Evolutionary conservation across 2,797 vertebrate species (phyloP).

Genomic region (Argya squamiceps): DNA sequence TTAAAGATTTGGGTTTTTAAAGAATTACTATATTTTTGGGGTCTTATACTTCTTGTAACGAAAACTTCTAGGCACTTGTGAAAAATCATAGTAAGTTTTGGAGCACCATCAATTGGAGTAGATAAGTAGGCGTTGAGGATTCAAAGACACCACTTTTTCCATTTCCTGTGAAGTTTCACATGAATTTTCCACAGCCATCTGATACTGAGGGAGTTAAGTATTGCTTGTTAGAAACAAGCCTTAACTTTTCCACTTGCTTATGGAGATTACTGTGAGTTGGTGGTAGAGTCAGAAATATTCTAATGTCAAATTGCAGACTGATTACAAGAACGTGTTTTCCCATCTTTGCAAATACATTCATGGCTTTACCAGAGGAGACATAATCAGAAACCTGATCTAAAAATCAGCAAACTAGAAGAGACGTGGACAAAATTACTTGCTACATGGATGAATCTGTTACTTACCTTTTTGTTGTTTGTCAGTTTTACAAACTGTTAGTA

Average conservation of each 20-base stretch:
- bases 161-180: not conserved
- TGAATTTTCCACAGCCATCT: not conserved
- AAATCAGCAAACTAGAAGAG: not conserved
- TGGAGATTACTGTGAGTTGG: not conserved
- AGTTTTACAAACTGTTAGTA: not conserved
- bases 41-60: not conserved
- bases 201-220: not conserved
- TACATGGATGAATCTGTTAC: not conserved
- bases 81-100: not conserved
- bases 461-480: not conserved
- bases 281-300: not conserved
- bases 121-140: not conserved
- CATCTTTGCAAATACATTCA: not conserved
- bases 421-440: not conserved
- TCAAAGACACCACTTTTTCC: not conserved
- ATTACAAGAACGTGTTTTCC: not conserved
- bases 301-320: not conserved
- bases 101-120: not conserved
- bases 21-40: not conserved
- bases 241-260: not conserved
- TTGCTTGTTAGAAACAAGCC: not conserved
- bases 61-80: not conserved
- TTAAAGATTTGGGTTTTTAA: not conserved
- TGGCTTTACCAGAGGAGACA: not conserved
- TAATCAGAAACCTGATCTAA: not conserved